A percentile compares a stretch with the other conserved stretches of the same genome.
Evolutionary conservation across 2,113 vertebrate species (phyloP).

Genomic region (Albula glossodonta): DNA sequence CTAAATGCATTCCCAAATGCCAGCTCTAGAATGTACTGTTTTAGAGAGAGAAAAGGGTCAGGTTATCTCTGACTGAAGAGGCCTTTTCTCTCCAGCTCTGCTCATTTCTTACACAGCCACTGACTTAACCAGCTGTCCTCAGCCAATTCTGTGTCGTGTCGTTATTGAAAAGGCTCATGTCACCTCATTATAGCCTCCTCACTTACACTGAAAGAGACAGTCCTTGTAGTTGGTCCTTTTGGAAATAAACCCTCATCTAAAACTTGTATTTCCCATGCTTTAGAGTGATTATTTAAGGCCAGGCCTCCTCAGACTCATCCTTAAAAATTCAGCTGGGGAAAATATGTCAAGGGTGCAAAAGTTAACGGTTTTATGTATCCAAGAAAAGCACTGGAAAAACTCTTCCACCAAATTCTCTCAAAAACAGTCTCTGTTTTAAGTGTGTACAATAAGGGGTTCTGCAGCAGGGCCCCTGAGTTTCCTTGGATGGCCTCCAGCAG

Average conservation of each 20-base stretch:
- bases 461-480: conserved; percentile 31
- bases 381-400: neutral
- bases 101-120: neutral
- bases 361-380: neutral
- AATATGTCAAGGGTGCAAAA: neutral
- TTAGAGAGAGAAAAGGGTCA: neutral
- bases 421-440: neutral
- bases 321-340: neutral
- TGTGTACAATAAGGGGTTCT: conserved; percentile 40
- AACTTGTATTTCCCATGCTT: neutral
- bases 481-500: conserved; percentile 46
- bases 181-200: neutral
- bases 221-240: neutral
- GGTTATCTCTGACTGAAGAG: neutral
- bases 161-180: conserved; percentile 5
- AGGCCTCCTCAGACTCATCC: neutral
- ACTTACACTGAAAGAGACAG: neutral
- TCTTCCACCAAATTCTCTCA: neutral
- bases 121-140: conserved; percentile 7
- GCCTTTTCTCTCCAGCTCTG: neutral
- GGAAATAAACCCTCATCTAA: neutral
- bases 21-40: neutral
- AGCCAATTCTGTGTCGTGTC: neutral
- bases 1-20: neutral
- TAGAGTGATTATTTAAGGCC: neutral